Percentiles rank a stretch among this genome's conserved stretches.
phyloP scores from a whole-genome alignment of 1,140 invertebrate genomes.

The Drosophila tristis region DNA sequence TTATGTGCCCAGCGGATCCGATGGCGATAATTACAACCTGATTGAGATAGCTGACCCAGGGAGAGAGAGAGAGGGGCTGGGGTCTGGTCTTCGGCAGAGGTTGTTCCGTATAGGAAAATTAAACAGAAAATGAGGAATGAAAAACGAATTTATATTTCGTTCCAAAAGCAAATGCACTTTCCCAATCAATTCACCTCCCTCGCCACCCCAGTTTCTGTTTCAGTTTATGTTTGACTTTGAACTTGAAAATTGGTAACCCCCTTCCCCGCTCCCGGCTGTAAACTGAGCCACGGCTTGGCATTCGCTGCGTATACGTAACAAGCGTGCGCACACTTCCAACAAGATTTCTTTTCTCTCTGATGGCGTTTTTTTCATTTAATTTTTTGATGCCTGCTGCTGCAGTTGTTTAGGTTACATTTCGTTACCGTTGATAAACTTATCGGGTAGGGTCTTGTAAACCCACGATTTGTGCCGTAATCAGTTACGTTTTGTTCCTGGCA shows the following conservation, averaged over 20 bases:
- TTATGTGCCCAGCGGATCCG: constrained; percentile 35
- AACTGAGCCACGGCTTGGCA: background rate
- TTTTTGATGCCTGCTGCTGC: background rate
- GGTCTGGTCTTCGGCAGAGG: background rate
- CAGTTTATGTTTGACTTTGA: constrained; percentile 34
- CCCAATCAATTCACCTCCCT: background rate
- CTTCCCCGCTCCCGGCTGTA: too few relatives aligned
- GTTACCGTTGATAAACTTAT: background rate
- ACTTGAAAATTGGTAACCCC: constrained; percentile 20
- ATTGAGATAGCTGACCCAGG: too few relatives aligned
- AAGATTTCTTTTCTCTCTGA: background rate
- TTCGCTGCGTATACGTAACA: constrained; percentile 34
- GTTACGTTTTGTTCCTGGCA: too few relatives aligned
- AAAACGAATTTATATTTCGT: constrained; percentile 17
- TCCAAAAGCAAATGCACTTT: background rate
- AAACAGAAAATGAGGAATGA: background rate
- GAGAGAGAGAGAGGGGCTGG: too few relatives aligned
- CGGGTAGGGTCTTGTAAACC: background rate
- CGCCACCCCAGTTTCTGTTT: background rate
- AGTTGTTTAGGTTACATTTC: background rate
- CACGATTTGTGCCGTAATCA: too few relatives aligned
- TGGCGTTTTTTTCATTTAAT: background rate
- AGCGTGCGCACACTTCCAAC: too few relatives aligned
- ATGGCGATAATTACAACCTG: constrained; percentile 11
- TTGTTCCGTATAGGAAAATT: constrained; percentile 35